These are phyloP conservation scores for Agapornis roseicollis DNA, from an alignment of 2,113 vertebrate genomes.

Conservation along the genomic window DNA sequence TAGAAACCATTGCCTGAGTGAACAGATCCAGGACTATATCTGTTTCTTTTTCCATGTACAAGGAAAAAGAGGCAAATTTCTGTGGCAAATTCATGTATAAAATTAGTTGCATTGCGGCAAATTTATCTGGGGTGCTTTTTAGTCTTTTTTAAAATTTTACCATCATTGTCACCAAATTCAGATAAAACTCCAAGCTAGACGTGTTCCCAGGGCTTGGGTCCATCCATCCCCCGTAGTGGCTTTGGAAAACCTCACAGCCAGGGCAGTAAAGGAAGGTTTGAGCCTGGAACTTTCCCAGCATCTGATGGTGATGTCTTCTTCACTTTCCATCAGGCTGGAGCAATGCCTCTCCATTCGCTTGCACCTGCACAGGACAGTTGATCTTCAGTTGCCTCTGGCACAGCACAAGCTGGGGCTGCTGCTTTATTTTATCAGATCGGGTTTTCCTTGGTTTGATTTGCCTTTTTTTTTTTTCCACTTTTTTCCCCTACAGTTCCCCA, in stretches of 20 bases:
- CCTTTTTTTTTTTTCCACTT: too few relatives aligned
- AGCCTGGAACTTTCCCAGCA: fast-evolving
- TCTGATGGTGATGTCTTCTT: neutral
- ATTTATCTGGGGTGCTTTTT: neutral
- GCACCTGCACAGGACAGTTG: neutral
- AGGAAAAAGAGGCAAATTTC: neutral
- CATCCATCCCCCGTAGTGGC: neutral
- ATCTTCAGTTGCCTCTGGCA: neutral
- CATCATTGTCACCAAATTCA: neutral
- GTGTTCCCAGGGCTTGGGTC: neutral
- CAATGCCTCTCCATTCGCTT: neutral
- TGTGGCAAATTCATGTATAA: neutral
- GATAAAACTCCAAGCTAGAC: neutral
- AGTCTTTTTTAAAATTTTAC: neutral
- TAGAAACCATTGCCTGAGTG: neutral
- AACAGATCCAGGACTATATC: neutral
- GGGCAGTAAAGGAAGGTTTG: neutral
- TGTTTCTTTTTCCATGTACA: neutral
- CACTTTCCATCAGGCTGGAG: neutral
- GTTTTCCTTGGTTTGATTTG: neutral
- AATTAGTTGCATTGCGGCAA: neutral
- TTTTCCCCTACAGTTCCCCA: fast-evolving
- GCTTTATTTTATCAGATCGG: neutral
- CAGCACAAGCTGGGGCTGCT: neutral
- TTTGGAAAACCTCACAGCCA: neutral